Evolutionary conservation across 2,113 vertebrate genomes (phyloP).

Genomic region (Puma concolor): DNA sequence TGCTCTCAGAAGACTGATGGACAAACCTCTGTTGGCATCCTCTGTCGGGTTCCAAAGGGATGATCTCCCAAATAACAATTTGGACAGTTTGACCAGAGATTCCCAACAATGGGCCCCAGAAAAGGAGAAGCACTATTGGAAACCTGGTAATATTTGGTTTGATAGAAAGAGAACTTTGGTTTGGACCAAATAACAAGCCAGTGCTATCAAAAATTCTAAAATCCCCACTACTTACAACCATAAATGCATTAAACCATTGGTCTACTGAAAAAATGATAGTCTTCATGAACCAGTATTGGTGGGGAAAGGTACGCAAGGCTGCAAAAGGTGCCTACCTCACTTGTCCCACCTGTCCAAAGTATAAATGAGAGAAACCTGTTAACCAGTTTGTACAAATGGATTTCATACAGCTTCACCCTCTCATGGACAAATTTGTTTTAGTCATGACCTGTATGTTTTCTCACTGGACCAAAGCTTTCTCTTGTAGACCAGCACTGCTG

Average conservation of each 20-base stretch:
- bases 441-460: not conserved
- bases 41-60: not conserved
- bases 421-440: not conserved
- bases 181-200: not conserved
- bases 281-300: not conserved
- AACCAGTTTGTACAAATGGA: not conserved
- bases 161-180: not conserved
- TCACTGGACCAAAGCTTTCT: not conserved
- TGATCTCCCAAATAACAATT: not conserved
- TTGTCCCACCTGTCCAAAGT: not conserved
- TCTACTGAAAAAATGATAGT: not conserved
- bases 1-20: not conserved
- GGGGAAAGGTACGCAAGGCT: not conserved
- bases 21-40: not conserved
- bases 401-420: not conserved
- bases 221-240: not conserved
- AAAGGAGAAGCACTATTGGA: not conserved
- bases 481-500: not conserved
- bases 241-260: not conserved
- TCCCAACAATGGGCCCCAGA: not conserved
- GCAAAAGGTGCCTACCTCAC: not conserved
- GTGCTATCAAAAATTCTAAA: not conserved
- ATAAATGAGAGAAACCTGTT: not conserved
- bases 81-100: not conserved
- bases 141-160: not conserved